Evolutionary conservation across 2,113 vertebrate species (phyloP), one percentile per base, ranked within the genome.

Genomic region (Oenanthe oenanthe): DNA sequence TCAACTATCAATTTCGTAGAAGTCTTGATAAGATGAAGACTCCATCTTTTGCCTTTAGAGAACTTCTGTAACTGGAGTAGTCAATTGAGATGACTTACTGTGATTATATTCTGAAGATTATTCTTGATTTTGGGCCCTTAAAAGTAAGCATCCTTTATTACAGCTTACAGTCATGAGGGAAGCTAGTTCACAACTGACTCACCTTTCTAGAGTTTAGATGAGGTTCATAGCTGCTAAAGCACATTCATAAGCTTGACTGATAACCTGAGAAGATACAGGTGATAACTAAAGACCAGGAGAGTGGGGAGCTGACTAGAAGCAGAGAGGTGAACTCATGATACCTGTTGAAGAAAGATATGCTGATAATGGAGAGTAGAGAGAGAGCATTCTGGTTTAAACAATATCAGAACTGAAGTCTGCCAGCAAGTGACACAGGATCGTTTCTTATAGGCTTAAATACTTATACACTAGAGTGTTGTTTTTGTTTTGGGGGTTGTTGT

Each of bases 401-500:
- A 2, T 67, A 24, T n/a, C 32, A 32, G 12, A 92, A 56, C 48
- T 86, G 53, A 90, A 90, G 28, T 71, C 31, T 72, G 32, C 10
- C 76, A 71, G 38, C 40, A 70, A 66, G 19, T 51, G 18, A 43
- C 38, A 28, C 0, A 0, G 5, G 2, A 4, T 62, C 17, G 70
- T 70, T 72, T 54, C 18, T 81, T 70, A 18, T 81, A 43, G 32
- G 14, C 29, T 9, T 10, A 34, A 67, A 10, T 78, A 74, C 71
- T 60, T 81, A 56, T 26, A 84, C 8, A 10, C 17, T 47, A 29
- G 31, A 51, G 10, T 36, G 10, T 26, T 72, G 32, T 4, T 22
- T 56, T 65, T 72, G 47, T 38, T 38, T 78, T 81, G 19, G 9
- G 7, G 3, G 20, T 76, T 65, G 12, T 62, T 47, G 21, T 2